phyloP scores from a whole-genome alignment of 2,888 invertebrate species.

The Eupsilia transversa region DNA sequence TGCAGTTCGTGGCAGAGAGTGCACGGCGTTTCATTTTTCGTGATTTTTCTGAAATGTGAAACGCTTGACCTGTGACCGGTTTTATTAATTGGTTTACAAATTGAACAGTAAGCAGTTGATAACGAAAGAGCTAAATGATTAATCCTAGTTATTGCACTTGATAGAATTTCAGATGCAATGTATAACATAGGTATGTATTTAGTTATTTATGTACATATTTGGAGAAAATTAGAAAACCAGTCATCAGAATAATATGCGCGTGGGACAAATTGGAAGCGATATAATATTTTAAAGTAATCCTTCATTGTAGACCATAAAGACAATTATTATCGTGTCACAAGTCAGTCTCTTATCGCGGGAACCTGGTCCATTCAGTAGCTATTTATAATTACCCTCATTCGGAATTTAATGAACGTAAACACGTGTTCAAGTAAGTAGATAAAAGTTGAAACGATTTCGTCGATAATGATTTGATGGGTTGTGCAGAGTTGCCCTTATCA shows the following conservation, averaged over 20 bases:
- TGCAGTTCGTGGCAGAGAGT: too few relatives aligned
- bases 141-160: too few relatives aligned
- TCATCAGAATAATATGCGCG: not conserved
- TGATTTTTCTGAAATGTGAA: not conserved
- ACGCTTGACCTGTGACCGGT: too few relatives aligned
- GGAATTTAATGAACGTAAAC: conserved; percentile 34
- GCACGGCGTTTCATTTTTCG: not conserved
- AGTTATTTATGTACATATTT: not conserved
- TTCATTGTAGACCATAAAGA: conserved; percentile 16
- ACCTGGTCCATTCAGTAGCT: conserved; percentile 33
- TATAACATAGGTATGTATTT: too few relatives aligned
- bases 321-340: conserved; percentile 32
- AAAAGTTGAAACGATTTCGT: conserved; percentile 1
- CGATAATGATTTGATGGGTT: not conserved
- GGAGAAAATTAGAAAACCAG: not conserved
- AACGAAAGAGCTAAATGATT: not conserved
- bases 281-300: too few relatives aligned
- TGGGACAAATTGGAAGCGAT: not conserved
- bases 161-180: not conserved
- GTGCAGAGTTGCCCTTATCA: not conserved
- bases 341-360: conserved; percentile 37
- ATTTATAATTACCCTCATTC: conserved; percentile 16
- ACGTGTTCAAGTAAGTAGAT: conserved; percentile 25
- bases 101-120: not conserved
- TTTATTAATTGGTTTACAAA: not conserved